Conservation (phyloP, 2,888 invertebrate genomes). For the Odontocerum albicorne region DNA sequence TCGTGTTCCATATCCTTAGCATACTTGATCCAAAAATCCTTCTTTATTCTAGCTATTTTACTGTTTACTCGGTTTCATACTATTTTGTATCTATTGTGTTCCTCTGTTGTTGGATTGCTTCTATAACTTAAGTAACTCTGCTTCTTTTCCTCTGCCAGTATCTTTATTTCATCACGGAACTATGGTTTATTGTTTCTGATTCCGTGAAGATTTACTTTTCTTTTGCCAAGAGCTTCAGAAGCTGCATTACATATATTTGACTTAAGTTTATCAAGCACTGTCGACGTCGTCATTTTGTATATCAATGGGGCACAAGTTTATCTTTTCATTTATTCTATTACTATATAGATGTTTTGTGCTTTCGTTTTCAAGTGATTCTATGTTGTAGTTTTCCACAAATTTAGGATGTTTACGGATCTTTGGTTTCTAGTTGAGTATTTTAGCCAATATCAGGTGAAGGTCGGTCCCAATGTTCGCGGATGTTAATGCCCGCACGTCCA, state of each 20-base stretch:
- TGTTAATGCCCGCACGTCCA: conserved; percentile 23
- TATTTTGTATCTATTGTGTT: not conserved
- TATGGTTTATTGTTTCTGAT: conserved; percentile 16
- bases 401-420: conserved; percentile 1
- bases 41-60: too few species aligned
- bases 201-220: conserved; percentile 8
- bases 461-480: conserved; percentile 26
- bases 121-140: not conserved
- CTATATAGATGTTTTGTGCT: conserved; percentile 10
- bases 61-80: not conserved
- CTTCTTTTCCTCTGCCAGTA: conserved; percentile 1
- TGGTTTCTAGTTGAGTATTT: conserved; percentile 21
- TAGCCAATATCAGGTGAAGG: conserved; percentile 24
- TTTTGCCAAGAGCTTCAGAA: conserved; percentile 6
- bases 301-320: conserved; percentile 1
- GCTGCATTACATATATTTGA: not conserved
- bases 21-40: too few species aligned
- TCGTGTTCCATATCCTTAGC: too few species aligned
- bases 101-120: not conserved
- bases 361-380: conserved; percentile 24
- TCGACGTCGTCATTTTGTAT: conserved; percentile 8
- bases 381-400: conserved; percentile 8
- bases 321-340: conserved; percentile 19
- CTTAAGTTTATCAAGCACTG: not conserved
- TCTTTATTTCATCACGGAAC: conserved; percentile 22